These are phyloP conservation scores for Agrilus planipennis DNA, from an alignment of 1,140 invertebrate species.

Conservation along the genomic window DNA sequence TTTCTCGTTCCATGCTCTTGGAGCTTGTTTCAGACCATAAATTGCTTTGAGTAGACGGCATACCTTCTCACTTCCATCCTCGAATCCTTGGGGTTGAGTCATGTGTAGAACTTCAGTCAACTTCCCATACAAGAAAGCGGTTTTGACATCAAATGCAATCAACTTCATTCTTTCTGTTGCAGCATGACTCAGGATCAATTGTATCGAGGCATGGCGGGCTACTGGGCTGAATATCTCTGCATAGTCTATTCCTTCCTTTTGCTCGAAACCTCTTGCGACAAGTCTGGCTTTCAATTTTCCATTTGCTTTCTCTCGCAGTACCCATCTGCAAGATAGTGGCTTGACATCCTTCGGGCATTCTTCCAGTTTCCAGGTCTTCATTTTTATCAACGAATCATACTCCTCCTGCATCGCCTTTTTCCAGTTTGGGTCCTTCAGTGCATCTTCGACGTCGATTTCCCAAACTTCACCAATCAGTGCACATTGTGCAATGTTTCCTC, in stretches of 20 bases:
- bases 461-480: conserved; percentile 8
- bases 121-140: conserved; percentile 31
- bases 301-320: not conserved
- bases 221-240: conserved; percentile 27
- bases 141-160: not conserved
- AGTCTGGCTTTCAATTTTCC: conserved; percentile 2
- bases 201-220: conserved; percentile 19
- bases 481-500: conserved; percentile 10
- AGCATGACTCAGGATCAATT: conserved; percentile 18
- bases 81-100: conserved; percentile 30
- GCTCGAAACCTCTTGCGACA: not conserved
- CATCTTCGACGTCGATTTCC: not conserved
- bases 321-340: not conserved
- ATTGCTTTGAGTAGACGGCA: conserved; percentile 29
- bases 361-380: not conserved
- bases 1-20: conserved; percentile 24
- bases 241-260: conserved; percentile 18
- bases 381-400: not conserved
- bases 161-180: conserved; percentile 6
- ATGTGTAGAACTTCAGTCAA: conserved; percentile 35
- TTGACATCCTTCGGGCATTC: not conserved
- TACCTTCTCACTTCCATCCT: conserved; percentile 15
- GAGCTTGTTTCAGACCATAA: conserved; percentile 31
- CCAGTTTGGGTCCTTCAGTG: not conserved
- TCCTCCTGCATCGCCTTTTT: not conserved